A percentile compares a stretch with the other conserved stretches of the same genome.
phyloP scores from a whole-genome alignment of 2,797 vertebrate genomes.

The Fistularia commersonii region DNA sequence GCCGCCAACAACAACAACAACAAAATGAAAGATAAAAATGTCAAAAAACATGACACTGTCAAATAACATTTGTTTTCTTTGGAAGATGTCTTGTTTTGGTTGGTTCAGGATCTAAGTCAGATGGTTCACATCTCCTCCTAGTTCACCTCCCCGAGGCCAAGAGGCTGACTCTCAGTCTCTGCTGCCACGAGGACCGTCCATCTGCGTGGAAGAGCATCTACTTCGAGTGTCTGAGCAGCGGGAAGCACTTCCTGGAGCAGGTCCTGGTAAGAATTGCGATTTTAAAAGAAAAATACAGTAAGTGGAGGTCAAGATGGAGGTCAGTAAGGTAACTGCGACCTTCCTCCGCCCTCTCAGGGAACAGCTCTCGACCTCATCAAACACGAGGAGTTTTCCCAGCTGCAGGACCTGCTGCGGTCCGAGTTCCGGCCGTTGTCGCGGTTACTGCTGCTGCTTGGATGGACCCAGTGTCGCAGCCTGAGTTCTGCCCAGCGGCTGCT shows the following conservation, averaged over 20 bases:
- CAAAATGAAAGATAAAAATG: too few relatives aligned
- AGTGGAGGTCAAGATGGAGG: too few relatives aligned
- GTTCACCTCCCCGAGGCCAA: slow-evolving; percentile 83
- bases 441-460: slow-evolving; percentile 90
- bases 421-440: slow-evolving; percentile 90
- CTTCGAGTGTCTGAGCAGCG: slow-evolving; percentile 90
- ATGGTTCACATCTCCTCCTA: slow-evolving; percentile 14
- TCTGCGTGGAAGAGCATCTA: slow-evolving; percentile 86
- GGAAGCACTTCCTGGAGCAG: slow-evolving; percentile 94
- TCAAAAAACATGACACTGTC: too few relatives aligned
- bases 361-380: slow-evolving; percentile 87
- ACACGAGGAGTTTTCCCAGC: slow-evolving; percentile 83
- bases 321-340: not conserved
- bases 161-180: slow-evolving; percentile 79
- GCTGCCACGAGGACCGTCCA: slow-evolving; percentile 75
- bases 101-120: too few relatives aligned
- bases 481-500: slow-evolving; percentile 84
- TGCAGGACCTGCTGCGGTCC: slow-evolving; percentile 76
- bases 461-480: slow-evolving; percentile 89
- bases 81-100: too few relatives aligned
- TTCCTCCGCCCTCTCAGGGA: slow-evolving; percentile 66
- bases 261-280: slow-evolving; percentile 91
- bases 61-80: too few relatives aligned
- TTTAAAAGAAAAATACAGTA: too few relatives aligned
- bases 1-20: too few relatives aligned